A percentile compares a stretch with the other conserved stretches of the same genome.
Evolutionary conservation across 2,113 vertebrate genomes (phyloP).

Genomic region (Pedetes capensis): DNA sequence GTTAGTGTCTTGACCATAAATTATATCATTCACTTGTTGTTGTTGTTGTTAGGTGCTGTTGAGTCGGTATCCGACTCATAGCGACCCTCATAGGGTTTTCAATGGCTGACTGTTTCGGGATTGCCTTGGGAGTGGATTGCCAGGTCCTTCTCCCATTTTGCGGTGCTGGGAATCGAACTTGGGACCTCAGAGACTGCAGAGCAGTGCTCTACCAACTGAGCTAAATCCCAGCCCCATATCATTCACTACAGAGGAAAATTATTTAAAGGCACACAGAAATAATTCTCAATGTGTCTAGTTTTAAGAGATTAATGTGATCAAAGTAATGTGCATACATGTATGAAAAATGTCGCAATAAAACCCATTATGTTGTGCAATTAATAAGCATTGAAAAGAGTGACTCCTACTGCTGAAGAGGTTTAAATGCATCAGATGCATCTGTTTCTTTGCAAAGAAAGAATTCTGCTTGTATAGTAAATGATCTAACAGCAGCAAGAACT

Average conservation of each 20-base stretch:
- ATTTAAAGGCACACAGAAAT: neutral
- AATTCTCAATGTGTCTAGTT: neutral
- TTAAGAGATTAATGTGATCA: neutral
- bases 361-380: neutral
- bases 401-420: neutral
- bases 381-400: neutral
- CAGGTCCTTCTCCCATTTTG: too few relatives aligned
- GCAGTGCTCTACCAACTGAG: too few relatives aligned
- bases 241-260: neutral
- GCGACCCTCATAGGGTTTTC: too few relatives aligned
- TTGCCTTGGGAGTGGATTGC: too few relatives aligned
- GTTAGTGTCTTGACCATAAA: neutral
- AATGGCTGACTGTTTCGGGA: too few relatives aligned
- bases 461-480: neutral
- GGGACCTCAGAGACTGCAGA: too few relatives aligned
- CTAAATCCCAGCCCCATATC: too few relatives aligned
- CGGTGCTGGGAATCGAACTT: too few relatives aligned
- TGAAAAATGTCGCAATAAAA: neutral
- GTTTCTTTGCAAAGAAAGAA: neutral
- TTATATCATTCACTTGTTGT: neutral
- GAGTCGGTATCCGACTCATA: too few relatives aligned
- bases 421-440: neutral
- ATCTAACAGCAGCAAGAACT: neutral
- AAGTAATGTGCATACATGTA: neutral
- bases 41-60: too few relatives aligned